Percentiles rank a stretch among this genome's conserved stretches.
Evolutionary conservation across 1,140 invertebrate species (phyloP).

Genomic region (Calliopsis andreniformis): DNA sequence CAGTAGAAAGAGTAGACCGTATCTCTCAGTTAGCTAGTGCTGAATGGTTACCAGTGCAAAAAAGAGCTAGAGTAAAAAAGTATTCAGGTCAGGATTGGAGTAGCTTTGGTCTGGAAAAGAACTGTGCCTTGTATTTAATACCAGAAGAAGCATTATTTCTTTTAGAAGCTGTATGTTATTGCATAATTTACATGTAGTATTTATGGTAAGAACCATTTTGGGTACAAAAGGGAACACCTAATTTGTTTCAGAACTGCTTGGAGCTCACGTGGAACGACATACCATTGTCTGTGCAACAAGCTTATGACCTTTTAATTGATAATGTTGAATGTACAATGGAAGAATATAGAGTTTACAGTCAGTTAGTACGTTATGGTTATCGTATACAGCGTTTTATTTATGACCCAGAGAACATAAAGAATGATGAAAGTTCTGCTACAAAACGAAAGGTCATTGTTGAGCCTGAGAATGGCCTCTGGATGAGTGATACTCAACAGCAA

Average conservation of each 20-base stretch:
- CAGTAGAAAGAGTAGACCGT: conserved; percentile 83
- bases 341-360: conserved; percentile 85
- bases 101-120: conserved; percentile 81
- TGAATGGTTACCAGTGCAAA: conserved; percentile 83
- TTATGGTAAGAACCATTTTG: conserved; percentile 17
- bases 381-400: conserved; percentile 73
- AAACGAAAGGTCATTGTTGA: conserved; percentile 76
- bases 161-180: conserved; percentile 83
- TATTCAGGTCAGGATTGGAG: conserved; percentile 83
- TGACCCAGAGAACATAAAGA: conserved; percentile 52
- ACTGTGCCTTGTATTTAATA: conserved; percentile 81
- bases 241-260: conserved; percentile 82
- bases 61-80: conserved; percentile 83
- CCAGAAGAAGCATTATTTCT: conserved; percentile 85
- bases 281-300: conserved; percentile 84
- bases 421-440: conserved; percentile 40
- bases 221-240: conserved; percentile 30
- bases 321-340: conserved; percentile 79
- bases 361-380: conserved; percentile 83
- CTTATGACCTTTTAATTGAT: conserved; percentile 82
- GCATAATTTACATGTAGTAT: conserved; percentile 25
- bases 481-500: conserved; percentile 47
- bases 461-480: conserved; percentile 71
- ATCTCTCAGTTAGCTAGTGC: conserved; percentile 82
- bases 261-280: conserved; percentile 82